A percentile compares a stretch with the other conserved stretches of the same genome.
Conservation (phyloP, 2,797 vertebrate species). For the Salmo trutta region DNA sequence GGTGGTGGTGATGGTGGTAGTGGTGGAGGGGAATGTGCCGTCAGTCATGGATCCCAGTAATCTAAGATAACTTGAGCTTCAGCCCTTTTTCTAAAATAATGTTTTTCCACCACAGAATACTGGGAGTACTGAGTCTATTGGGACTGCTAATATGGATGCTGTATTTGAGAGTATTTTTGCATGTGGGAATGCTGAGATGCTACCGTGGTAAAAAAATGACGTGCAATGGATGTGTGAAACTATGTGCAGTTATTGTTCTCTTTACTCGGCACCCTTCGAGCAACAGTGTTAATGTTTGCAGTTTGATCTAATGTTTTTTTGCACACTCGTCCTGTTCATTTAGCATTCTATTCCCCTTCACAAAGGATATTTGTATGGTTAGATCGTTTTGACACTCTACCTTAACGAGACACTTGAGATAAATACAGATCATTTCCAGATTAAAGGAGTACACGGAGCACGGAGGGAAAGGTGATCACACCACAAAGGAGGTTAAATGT, state of each 20-base stretch:
- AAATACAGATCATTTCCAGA: constrained; percentile 33
- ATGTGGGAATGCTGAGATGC: no score
- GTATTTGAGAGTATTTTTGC: background rate
- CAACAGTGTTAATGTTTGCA: background rate
- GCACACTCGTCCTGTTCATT: background rate
- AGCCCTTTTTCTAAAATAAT: background rate
- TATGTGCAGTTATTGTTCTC: no score
- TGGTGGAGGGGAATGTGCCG: background rate
- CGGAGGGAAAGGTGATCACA: constrained; percentile 18
- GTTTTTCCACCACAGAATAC: background rate
- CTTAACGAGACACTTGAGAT: constrained; percentile 36
- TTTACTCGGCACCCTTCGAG: no score
- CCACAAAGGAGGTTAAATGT: constrained; percentile 36
- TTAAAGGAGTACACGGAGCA: constrained; percentile 16
- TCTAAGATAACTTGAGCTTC: background rate
- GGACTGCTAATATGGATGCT: background rate
- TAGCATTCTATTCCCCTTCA: constrained; percentile 9
- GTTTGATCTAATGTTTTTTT: background rate
- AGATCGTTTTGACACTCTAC: constrained; percentile 25
- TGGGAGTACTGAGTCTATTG: background rate
- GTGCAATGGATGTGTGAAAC: background rate
- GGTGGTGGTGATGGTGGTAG: background rate
- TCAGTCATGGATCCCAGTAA: background rate
- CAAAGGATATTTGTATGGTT: background rate
- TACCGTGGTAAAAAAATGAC: no score